Evolutionary conservation across 2,797 vertebrate genomes (phyloP).

Genomic region (Mallotus villosus): DNA sequence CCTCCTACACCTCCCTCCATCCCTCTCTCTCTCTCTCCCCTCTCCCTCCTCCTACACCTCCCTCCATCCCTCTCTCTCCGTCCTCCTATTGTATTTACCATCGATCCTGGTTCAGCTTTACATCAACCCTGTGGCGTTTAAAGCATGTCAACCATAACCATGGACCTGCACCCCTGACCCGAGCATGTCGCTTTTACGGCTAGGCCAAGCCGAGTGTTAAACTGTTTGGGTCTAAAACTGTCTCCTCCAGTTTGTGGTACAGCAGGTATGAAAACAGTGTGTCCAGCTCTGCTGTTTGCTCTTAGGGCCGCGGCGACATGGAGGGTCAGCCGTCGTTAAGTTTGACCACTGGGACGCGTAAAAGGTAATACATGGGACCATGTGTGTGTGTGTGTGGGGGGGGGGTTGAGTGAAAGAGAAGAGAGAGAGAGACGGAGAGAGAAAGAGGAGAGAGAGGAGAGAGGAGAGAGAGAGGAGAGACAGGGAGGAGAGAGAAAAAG

Average conservation of each 20-base stretch:
- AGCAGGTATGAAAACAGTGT: slow-evolving; percentile 42
- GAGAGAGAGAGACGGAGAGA: not conserved
- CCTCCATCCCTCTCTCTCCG: not conserved
- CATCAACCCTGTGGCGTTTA: slow-evolving; percentile 32
- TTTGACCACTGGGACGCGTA: not conserved
- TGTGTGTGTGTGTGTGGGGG: not conserved
- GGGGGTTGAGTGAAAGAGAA: not conserved
- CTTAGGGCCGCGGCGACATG: slow-evolving; percentile 38
- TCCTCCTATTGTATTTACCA: slow-evolving; percentile 6
- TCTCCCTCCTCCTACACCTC: not conserved
- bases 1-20: no score
- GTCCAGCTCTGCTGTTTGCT: not conserved
- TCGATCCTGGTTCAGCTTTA: slow-evolving; percentile 38
- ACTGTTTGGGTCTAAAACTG: slow-evolving; percentile 41
- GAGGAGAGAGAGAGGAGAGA: not conserved
- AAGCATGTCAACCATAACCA: slow-evolving; percentile 43
- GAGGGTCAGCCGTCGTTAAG: slow-evolving; percentile 49
- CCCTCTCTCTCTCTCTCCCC: not conserved
- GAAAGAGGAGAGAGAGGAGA: not conserved
- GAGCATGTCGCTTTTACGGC: slow-evolving; percentile 37
- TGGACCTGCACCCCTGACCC: slow-evolving; percentile 50
- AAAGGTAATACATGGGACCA: not conserved
- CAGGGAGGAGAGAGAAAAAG: slow-evolving; percentile 6
- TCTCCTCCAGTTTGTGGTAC: slow-evolving; percentile 47
- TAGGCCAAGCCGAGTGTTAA: slow-evolving; percentile 20